A percentile compares a stretch with the other conserved stretches of the same genome.
Conservation (phyloP, 2,888 invertebrate species). For the Cyrtodaria siliqua region DNA sequence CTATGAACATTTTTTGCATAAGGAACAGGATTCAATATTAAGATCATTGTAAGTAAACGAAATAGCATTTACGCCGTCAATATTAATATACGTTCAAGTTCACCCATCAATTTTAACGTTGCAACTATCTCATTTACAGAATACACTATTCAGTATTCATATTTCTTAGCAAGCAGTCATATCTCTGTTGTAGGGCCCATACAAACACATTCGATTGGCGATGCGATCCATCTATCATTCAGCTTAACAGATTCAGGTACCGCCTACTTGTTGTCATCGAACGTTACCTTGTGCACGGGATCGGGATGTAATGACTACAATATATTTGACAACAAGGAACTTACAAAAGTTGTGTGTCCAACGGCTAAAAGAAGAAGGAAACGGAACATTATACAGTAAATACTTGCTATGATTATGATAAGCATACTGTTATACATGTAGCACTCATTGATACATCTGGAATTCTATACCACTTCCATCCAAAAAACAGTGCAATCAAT, state of each 20-base stretch:
- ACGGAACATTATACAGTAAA: conserved; percentile 12
- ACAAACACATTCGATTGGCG: conserved; percentile 3
- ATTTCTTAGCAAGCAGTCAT: not conserved
- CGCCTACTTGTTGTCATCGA: conserved; percentile 17
- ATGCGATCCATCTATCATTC: conserved; percentile 18
- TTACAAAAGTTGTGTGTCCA: conserved; percentile 10
- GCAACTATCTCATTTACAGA: not conserved
- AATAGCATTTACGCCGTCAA: too few species aligned
- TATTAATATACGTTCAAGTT: too few species aligned
- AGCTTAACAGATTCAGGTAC: conserved; percentile 3
- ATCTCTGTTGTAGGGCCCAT: too few species aligned
- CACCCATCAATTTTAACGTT: too few species aligned
- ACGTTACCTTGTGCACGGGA: conserved; percentile 30
- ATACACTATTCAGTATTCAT: not conserved
- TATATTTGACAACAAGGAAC: conserved; percentile 7
- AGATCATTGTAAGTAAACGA: too few species aligned
- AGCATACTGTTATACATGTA: too few species aligned
- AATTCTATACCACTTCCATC: too few species aligned
- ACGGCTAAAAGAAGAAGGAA: conserved; percentile 1
- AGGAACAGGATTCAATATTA: too few species aligned
- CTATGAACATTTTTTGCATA: too few species aligned
- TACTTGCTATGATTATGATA: too few species aligned
- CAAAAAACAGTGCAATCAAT: too few species aligned
- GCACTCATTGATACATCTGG: too few species aligned
- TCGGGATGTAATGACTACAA: conserved; percentile 9